A percentile compares a stretch with the other conserved stretches of the same genome.
Conservation (phyloP, 2,797 vertebrate species). For the Oryzias dopingdopingensis region DNA sequence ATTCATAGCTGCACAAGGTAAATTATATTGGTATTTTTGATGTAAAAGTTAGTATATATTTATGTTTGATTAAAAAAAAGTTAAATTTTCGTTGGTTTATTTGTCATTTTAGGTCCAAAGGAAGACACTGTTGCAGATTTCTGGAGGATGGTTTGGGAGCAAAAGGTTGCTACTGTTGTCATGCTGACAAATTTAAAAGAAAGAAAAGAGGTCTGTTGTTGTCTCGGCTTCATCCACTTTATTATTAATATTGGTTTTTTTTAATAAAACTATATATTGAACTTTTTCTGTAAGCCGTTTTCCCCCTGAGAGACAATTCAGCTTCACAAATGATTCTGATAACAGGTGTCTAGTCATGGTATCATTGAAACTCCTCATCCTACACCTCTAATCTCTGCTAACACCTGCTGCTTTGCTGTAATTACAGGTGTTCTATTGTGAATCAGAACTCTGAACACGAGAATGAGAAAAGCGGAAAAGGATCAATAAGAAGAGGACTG, state of each 20-base stretch:
- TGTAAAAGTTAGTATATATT: too few species aligned
- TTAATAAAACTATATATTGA: neutral
- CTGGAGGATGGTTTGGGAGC: conserved; percentile 99
- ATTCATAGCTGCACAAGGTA: conserved; percentile 97
- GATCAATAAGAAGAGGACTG: conserved; percentile 58
- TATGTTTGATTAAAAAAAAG: neutral
- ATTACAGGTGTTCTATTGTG: conserved; percentile 6
- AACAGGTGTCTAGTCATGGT: neutral
- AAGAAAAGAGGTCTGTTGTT: conserved; percentile 87
- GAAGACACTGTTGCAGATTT: conserved; percentile 92
- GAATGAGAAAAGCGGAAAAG: conserved; percentile 1
- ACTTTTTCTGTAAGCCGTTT: neutral
- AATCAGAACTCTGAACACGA: conserved; percentile 10
- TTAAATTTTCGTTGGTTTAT: neutral
- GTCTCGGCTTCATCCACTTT: neutral
- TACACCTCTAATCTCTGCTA: conserved; percentile 13
- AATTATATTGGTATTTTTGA: conserved; percentile 5
- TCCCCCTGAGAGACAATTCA: neutral
- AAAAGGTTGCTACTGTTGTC: conserved; percentile 89
- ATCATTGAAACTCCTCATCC: conserved; percentile 1
- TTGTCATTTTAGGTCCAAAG: conserved; percentile 84
- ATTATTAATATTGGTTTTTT: neutral
- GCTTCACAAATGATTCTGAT: conserved; percentile 9
- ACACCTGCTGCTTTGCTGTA: conserved; percentile 14
- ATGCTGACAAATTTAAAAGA: conserved; percentile 98